These are phyloP conservation scores for Gobionotothen gibberifrons DNA, from an alignment of 2,797 vertebrate genomes.

Conservation along the genomic window DNA sequence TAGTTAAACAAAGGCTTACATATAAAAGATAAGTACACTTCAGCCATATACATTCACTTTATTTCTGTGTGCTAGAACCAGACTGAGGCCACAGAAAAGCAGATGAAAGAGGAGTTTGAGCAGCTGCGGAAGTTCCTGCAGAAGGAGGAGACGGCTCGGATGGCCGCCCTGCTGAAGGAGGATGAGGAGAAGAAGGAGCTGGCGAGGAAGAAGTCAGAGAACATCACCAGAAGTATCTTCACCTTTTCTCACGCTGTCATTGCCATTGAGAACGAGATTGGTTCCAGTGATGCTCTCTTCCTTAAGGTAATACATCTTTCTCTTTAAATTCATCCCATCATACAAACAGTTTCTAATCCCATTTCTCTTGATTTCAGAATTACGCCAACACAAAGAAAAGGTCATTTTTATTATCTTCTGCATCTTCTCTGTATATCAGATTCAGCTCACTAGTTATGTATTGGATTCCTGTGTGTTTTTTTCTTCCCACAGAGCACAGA, in stretches of 20 bases:
- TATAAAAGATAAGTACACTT: not conserved
- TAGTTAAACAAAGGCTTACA: not conserved
- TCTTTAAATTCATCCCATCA: not conserved
- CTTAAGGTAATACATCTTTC: slow-evolving; percentile 70
- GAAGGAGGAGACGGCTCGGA: slow-evolving; percentile 72
- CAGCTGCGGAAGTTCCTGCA: slow-evolving; percentile 79
- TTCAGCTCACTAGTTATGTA: not conserved
- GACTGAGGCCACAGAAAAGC: slow-evolving; percentile 78
- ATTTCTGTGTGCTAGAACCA: slow-evolving; percentile 72
- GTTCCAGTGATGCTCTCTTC: slow-evolving; percentile 72
- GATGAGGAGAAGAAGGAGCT: slow-evolving; percentile 79
- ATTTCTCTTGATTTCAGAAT: slow-evolving; percentile 73
- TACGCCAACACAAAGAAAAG: slow-evolving; percentile 82
- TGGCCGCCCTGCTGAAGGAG: slow-evolving; percentile 76
- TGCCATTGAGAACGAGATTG: slow-evolving; percentile 82
- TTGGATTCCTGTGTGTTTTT: not conserved
- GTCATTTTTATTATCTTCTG: slow-evolving; percentile 52
- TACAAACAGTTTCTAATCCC: not conserved
- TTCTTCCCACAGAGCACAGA: slow-evolving; percentile 69
- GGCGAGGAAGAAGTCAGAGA: slow-evolving; percentile 80
- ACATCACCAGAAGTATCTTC: slow-evolving; percentile 81
- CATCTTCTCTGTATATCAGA: not conserved
- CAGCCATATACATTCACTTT: not conserved
- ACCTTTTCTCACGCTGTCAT: slow-evolving; percentile 81
- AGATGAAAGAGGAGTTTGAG: slow-evolving; percentile 80